Base-by-base conservation (phyloP, 2,113 vertebrate species). In the Aleadryas rufinucha region DNA sequence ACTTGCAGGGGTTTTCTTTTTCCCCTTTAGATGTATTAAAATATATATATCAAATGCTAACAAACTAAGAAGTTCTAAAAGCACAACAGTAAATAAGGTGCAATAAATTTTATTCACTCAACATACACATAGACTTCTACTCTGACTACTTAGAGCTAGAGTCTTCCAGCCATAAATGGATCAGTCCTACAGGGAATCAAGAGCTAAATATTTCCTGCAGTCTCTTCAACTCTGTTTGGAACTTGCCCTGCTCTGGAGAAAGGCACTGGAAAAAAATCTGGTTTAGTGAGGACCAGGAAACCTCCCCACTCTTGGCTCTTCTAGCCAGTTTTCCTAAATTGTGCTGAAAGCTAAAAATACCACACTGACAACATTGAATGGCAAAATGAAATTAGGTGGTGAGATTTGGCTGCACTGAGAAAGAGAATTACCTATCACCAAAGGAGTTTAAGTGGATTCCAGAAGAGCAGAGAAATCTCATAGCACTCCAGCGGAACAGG, bases 321-420 rank as follows among this genome's bases (percentile, higher is more conserved):
- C 35, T 57, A 86, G 26, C 18, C 54, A 65, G 16, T 65, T 95
- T 60, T 91, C 61, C 70, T 79, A 41, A 93, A 68, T 64, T 35
- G 30, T 60, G 54, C 68, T 69, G 76, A 86, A 86, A 79, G 77
- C 69, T 94, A 94, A 95, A 95, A 96, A 96, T 86, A 94, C 16
- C 59, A 31, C 61, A 76, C 21, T 82, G 82, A 84, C 69, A 93
- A 64, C 26, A 63, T 0, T 22, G 49, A 80, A 52, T 7, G 33
- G 37, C 52, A 78, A 63, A 90, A 76, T 50, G 20, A 70, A 92
- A 82, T 66, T 33, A 78, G 82, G 52, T 77, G 50, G 37, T 72
- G 49, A 68, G 59, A 77, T 84, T 42, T 92, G 84, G 64, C 89
- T 65, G 23, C 28, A 13, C 30, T 45, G 31, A 68, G 54, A 37